phyloP scores from a whole-genome alignment of 2,113 vertebrate species.

The Aramus guarauna region DNA sequence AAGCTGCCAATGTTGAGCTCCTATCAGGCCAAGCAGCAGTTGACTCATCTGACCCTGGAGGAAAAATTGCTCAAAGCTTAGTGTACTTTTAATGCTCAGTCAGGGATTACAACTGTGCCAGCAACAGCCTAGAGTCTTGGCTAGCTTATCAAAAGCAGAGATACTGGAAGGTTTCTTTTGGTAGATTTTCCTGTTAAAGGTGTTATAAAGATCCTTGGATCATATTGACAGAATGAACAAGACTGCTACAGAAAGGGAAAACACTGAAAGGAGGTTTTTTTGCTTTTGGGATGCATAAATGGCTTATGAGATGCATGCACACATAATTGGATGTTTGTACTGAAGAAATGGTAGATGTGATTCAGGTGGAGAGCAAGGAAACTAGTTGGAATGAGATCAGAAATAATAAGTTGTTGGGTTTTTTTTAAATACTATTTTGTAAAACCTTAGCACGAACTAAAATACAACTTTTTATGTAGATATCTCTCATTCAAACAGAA shows the following conservation, averaged over 20 bases:
- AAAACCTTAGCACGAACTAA: neutral
- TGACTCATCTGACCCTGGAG: slow-evolving; percentile 35
- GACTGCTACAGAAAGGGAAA: neutral
- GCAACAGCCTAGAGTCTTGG: neutral
- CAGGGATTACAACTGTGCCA: neutral
- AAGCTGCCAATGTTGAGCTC: slow-evolving; percentile 8
- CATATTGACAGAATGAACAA: neutral
- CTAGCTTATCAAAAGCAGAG: neutral
- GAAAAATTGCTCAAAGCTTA: neutral
- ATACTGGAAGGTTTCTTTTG: neutral
- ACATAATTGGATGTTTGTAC: neutral
- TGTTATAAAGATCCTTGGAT: neutral
- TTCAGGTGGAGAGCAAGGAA: neutral
- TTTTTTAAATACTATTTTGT: neutral
- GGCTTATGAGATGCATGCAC: neutral
- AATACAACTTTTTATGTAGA: neutral
- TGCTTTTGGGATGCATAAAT: neutral
- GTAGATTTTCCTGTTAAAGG: neutral
- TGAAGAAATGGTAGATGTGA: neutral
- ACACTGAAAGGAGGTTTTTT: neutral
- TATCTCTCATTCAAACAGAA: neutral
- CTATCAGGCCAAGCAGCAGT: neutral
- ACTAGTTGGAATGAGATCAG: neutral
- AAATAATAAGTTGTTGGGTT: neutral
- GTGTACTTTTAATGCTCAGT: neutral